Conservation (phyloP, 1,140 invertebrate genomes). For the Goniozus legneri region DNA sequence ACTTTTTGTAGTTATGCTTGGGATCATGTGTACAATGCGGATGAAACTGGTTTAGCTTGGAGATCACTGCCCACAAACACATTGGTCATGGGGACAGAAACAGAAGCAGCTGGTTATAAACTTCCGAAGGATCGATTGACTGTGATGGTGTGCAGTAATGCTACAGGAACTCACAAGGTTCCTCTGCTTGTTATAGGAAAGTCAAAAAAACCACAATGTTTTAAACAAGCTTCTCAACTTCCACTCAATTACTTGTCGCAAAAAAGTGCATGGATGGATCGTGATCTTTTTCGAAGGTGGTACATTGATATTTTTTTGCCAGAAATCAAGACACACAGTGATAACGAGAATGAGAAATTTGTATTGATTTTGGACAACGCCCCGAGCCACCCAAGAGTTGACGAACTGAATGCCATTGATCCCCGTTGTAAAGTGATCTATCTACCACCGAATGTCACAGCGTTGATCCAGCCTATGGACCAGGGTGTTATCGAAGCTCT, state of each 20-base stretch:
- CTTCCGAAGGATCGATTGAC: slow-evolving; percentile 32
- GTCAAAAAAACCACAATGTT: slow-evolving; percentile 28
- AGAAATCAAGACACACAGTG: slow-evolving; percentile 18
- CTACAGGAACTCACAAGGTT: slow-evolving; percentile 28
- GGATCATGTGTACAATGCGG: slow-evolving; percentile 45
- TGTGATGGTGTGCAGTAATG: slow-evolving; percentile 28
- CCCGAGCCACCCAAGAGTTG: too few species aligned
- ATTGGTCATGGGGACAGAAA: slow-evolving; percentile 28
- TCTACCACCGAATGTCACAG: slow-evolving; percentile 43
- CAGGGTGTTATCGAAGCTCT: slow-evolving; percentile 16
- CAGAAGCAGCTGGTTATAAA: slow-evolving; percentile 29
- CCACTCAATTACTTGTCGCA: slow-evolving; percentile 31
- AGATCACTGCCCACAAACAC: slow-evolving; percentile 39
- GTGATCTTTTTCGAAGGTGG: slow-evolving; percentile 34
- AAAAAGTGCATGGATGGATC: slow-evolving; percentile 39
- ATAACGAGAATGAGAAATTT: neutral
- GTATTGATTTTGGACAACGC: too few species aligned
- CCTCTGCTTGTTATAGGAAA: slow-evolving; percentile 30
- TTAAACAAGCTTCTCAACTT: slow-evolving; percentile 28
- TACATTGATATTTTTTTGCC: slow-evolving; percentile 32
- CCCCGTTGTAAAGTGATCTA: slow-evolving; percentile 41
- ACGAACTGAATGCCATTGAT: slow-evolving; percentile 41
- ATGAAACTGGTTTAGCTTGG: slow-evolving; percentile 46
- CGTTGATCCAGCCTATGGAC: slow-evolving; percentile 44
- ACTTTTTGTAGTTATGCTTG: slow-evolving; percentile 5